Evolutionary conservation across 2,888 invertebrate species (phyloP), one percentile per base, ranked within the genome.

Genomic region (Drosophila tripunctata): DNA sequence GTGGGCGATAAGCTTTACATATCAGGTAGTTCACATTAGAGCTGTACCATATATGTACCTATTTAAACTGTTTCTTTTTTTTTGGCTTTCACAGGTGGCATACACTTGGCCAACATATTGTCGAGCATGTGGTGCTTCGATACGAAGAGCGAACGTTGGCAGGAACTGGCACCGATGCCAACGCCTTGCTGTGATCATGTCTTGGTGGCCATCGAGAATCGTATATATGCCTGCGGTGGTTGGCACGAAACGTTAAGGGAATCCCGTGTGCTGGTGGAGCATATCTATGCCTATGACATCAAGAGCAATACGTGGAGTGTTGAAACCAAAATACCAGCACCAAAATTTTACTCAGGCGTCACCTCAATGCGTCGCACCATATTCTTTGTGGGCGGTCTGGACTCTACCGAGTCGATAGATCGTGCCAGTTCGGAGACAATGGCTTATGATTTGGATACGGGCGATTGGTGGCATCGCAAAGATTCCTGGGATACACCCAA

Each of bases 361-460:
- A 93, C 94, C 4, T 92, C 93, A 17, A 92, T 94, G 14, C 92
- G 93, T 24, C 91, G 92, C 15, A 93, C 93, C 83, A 93, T 95
- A 40, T 94, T 94, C 86, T 93, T 95, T 73, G 93, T 95, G 64
- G 95, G 95, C 8, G 95, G 95, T 0, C 93, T 95, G 87, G 93
- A 93, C 57, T 93, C 93, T 38, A 94, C 94, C 78, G 94, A 88
- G n/a, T 93, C 94, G 78, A 94, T 94, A 78, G 94, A 94, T 86
- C 92, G 93, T 54, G 94, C 94, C 64, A 94, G 94, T 56, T 93
- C 93, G 3, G 93, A 93, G 41, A 93, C 95, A 8, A 95, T 95
- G 87, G 93, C 93, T 68, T 95, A 94, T 85, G 93, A 95, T 88
- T 90, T 95, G 69, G 93, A 93, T 27, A 93, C 91, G 0, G 92